Evolutionary conservation across 2,888 invertebrate genomes (phyloP), one percentile per base, ranked within the genome.

Genomic region (Saturnia japonica): DNA sequence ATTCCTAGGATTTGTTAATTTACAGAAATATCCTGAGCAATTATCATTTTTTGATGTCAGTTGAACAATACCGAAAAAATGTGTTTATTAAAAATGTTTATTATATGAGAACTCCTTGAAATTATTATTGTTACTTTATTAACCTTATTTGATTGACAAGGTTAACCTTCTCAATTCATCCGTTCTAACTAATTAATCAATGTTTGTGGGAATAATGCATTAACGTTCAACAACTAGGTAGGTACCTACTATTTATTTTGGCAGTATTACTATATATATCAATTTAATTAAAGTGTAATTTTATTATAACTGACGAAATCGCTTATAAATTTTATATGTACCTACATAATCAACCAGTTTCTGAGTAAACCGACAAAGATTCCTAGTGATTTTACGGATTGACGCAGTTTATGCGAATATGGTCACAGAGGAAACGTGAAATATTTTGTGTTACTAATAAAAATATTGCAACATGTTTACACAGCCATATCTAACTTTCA

Each of bases 341-440:
- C 34, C 34, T 34, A 34, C 34, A 2, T 64, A 64, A 40, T 64
- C 19, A n/a, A 64, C 64, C 40, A 40, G 64, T 64, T 60, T 64
- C 64, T 64, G 19, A 64, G n/a, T 40, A 40, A 40, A 72, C 70
- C 68, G 73, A 72, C 74, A 74, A 72, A 78, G 72, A 74, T 74
- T 73, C 71, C 73, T 69, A 70, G 57, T 71, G 69, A 69, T 64
- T 72, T 70, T 71, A 54, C 68, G 66, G 70, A 69, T 70, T 69
- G 69, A 74, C 74, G 72, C 67, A 47, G 47, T 45, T 34, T 71
- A 73, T 72, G 74, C 74, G 70, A 75, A 74, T 73, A 74, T 75
- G 72, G 75, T 71, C 69, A 69, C 73, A 71, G 68, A 75, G 77
- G 75, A 76, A 76, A 77, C 72, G 57, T 66, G 57, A 70, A 73